phyloP scores from a whole-genome alignment of 2,797 vertebrate genomes.

The Pygocentrus nattereri region DNA sequence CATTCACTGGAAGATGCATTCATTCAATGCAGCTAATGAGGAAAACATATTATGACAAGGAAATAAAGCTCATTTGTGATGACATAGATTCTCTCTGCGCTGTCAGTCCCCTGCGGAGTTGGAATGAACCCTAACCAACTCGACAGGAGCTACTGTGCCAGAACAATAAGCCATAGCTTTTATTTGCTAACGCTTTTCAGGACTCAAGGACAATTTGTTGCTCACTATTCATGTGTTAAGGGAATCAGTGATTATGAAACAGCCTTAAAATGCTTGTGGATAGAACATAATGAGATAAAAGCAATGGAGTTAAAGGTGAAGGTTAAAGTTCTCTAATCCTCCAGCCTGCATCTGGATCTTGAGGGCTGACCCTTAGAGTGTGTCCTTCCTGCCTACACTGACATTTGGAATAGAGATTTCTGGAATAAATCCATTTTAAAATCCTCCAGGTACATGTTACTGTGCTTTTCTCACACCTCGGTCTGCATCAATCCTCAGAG shows the following conservation, averaged over 20 bases:
- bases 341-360: not conserved
- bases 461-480: conserved; percentile 15
- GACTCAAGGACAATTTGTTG: conserved; percentile 18
- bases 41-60: conserved; percentile 36
- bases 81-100: conserved; percentile 32
- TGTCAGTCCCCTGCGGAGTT: conserved; percentile 34
- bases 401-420: conserved; percentile 17
- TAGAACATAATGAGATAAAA: conserved; percentile 7
- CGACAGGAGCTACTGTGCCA: conserved; percentile 34
- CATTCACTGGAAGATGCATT: conserved; percentile 32
- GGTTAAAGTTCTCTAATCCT: not conserved
- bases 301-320: not conserved
- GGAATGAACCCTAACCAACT: conserved; percentile 34
- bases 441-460: conserved; percentile 29
- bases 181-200: conserved; percentile 31
- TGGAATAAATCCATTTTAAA: conserved; percentile 27
- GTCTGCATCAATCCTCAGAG: conserved; percentile 52
- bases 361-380: not conserved
- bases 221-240: not conserved
- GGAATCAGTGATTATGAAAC: conserved; percentile 13
- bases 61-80: conserved; percentile 50
- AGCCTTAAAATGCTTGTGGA: conserved; percentile 5
- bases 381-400: not conserved
- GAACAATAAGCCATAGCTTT: conserved; percentile 26
- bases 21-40: conserved; percentile 43